phyloP scores from a whole-genome alignment of 2,888 invertebrate species.

The Entomobrya multifasciata region DNA sequence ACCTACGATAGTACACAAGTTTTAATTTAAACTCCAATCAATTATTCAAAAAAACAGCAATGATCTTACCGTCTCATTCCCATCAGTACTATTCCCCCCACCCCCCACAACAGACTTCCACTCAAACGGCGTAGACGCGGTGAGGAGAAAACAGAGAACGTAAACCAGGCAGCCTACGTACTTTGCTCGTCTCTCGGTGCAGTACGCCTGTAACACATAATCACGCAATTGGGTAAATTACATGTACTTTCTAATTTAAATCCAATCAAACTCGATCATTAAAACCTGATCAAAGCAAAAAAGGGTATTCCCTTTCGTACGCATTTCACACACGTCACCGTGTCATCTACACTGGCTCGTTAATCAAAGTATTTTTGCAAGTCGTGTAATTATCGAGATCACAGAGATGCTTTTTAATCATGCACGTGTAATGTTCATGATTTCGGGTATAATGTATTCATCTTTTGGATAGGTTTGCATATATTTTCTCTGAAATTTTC shows the following conservation, averaged over 20 bases:
- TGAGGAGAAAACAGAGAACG: conserved; percentile 1
- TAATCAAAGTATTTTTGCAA: too few species aligned
- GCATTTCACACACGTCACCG: too few species aligned
- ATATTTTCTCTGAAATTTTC: too few species aligned
- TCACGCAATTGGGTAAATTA: neutral
- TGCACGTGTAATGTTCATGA: too few species aligned
- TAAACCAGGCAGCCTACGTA: neutral
- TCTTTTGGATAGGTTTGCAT: too few species aligned
- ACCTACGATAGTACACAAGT: neutral
- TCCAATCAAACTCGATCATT: neutral
- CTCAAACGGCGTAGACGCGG: conserved; percentile 28
- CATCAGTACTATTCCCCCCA: neutral
- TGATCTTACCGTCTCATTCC: neutral
- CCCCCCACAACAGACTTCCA: neutral
- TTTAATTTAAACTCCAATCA: neutral
- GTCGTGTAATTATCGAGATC: too few species aligned
- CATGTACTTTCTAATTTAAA: neutral
- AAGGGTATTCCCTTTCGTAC: too few species aligned
- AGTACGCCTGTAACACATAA: neutral
- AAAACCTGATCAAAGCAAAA: too few species aligned
- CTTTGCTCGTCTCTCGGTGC: neutral
- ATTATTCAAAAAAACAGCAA: too few species aligned
- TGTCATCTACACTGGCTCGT: too few species aligned
- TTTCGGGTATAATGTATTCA: too few species aligned
- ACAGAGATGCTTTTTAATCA: too few species aligned